These are phyloP conservation scores for Hapalemur alaotrensis DNA, from an alignment of 2,797 vertebrate species.

Conservation along the genomic window DNA sequence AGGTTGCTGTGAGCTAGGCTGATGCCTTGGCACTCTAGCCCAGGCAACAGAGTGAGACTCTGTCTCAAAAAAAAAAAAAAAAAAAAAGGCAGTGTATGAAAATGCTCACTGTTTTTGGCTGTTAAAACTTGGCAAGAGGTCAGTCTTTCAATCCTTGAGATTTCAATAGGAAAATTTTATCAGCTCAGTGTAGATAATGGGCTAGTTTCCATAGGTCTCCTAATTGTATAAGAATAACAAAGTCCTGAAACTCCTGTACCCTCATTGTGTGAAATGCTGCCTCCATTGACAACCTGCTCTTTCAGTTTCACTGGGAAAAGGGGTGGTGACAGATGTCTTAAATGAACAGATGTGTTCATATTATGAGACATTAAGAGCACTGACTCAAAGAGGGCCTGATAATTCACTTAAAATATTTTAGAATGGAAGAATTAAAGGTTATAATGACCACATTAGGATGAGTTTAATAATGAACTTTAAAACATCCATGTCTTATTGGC, in stretches of 20 bases:
- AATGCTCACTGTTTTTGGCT: background rate
- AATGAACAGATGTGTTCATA: background rate
- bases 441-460: background rate
- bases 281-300: background rate
- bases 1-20: too few relatives aligned
- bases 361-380: background rate
- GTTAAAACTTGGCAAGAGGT: background rate
- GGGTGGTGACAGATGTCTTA: background rate
- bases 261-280: background rate
- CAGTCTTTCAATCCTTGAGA: background rate
- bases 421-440: background rate
- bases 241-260: background rate
- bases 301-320: background rate
- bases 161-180: constrained; percentile 2
- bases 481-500: background rate
- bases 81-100: background rate
- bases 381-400: background rate
- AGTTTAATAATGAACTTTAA: background rate
- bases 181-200: background rate
- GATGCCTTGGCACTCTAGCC: too few relatives aligned
- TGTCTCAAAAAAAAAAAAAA: too few relatives aligned
- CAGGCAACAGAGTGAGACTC: too few relatives aligned
- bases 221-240: background rate
- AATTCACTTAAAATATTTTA: background rate
- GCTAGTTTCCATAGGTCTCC: background rate